Conservation (phyloP, 2,888 invertebrate species). For the Bombylius major region DNA sequence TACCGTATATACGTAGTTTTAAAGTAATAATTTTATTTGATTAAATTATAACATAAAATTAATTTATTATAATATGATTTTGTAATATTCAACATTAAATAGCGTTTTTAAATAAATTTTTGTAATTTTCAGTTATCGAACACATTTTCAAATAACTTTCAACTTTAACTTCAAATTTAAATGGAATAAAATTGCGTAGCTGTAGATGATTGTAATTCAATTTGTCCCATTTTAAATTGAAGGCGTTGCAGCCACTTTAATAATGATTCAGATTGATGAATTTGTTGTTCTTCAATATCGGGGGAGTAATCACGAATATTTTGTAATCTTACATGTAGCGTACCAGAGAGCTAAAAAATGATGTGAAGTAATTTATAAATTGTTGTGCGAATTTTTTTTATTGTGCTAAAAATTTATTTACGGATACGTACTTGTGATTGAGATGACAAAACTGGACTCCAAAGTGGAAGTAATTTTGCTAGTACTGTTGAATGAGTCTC, state of each 20-base stretch:
- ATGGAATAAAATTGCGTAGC: conserved; percentile 82
- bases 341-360: conserved; percentile 63
- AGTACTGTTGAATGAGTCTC: conserved; percentile 91
- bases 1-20: conserved; percentile 13
- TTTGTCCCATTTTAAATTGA: conserved; percentile 96
- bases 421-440: conserved; percentile 51
- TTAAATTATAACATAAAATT: no score
- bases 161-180: no score
- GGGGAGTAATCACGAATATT: conserved; percentile 71
- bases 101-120: no score
- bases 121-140: no score
- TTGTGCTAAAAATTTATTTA: conserved; percentile 1
- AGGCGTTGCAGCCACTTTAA: conserved; percentile 81
- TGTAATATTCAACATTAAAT: no score
- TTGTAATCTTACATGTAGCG: conserved; percentile 75
- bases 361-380: conserved; percentile 1
- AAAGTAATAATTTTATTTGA: no score
- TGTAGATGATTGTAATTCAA: conserved; percentile 83
- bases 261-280: conserved; percentile 39
- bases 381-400: not conserved
- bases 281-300: conserved; percentile 35
- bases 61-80: no score
- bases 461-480: conserved; percentile 82
- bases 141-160: no score
- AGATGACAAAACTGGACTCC: conserved; percentile 93